phyloP scores from a whole-genome alignment of 64 coral and sea anemone genomes.

The Cladopsammia gracilis region DNA sequence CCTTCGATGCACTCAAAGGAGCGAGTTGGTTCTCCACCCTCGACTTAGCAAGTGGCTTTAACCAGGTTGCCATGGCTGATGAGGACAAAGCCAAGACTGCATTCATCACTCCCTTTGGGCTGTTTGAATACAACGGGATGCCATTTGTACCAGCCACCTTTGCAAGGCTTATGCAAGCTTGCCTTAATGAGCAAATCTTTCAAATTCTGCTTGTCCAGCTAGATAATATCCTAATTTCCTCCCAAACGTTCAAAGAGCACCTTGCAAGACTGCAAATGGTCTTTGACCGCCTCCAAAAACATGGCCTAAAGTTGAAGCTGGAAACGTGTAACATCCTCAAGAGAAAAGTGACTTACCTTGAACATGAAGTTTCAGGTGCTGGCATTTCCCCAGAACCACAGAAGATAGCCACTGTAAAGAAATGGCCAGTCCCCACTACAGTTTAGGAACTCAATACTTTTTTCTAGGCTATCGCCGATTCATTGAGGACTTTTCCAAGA shows the following conservation, averaged over 20 bases:
- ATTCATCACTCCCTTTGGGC: not conserved
- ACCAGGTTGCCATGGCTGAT: not conserved
- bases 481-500: too few relatives aligned
- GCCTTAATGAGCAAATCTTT: not conserved
- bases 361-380: not conserved
- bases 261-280: not conserved
- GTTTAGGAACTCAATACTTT: too few relatives aligned
- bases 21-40: not conserved
- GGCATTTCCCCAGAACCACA: not conserved
- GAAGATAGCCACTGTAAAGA: not conserved
- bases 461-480: too few relatives aligned
- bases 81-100: not conserved
- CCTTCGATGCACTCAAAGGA: not conserved
- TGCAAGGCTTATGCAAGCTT: not conserved
- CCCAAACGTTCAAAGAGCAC: not conserved
- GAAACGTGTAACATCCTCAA: not conserved
- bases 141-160: not conserved
- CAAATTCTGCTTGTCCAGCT: not conserved
- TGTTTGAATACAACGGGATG: not conserved
- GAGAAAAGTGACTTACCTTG: not conserved
- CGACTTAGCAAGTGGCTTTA: not conserved
- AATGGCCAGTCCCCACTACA: too few relatives aligned
- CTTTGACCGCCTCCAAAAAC: not conserved
- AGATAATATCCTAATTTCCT: not conserved
- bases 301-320: not conserved